Conservation (phyloP, 64 coral and sea anemone species). For the Stichodactyla helianthus region DNA sequence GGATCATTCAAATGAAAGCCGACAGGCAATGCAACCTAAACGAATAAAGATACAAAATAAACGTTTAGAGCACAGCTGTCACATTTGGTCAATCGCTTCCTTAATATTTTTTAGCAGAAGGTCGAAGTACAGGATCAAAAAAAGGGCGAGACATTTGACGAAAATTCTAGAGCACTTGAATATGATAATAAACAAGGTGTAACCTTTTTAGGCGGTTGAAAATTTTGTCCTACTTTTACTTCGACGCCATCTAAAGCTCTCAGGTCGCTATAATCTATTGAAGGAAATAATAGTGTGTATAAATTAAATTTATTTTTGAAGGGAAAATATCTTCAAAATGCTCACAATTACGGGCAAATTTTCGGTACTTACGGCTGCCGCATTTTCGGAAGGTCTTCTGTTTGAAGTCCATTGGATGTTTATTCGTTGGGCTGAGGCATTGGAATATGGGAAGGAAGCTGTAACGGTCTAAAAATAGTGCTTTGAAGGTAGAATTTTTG, state of each 20-base stretch:
- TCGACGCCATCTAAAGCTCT: constrained; percentile 76
- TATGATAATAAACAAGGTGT: background rate
- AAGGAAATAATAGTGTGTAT: background rate
- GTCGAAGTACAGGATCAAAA: background rate
- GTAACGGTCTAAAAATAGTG: constrained; percentile 22
- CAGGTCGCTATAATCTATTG: constrained; percentile 77
- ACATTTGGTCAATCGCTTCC: background rate
- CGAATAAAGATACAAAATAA: background rate
- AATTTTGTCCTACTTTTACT: constrained; percentile 78
- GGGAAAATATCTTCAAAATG: background rate
- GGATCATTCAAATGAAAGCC: constrained; percentile 93
- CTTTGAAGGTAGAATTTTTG: constrained; percentile 14
- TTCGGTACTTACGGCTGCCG: constrained; percentile 49
- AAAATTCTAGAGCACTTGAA: background rate
- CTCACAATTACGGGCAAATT: background rate
- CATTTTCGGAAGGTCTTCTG: constrained; percentile 67
- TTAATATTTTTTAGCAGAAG: background rate
- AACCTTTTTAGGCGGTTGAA: constrained; percentile 84
- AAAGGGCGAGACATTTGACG: background rate
- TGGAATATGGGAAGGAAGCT: background rate
- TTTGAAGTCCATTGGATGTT: constrained; percentile 38
- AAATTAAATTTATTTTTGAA: background rate
- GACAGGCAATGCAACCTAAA: constrained; percentile 78
- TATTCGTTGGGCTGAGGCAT: background rate
- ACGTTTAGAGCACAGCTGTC: background rate